Evolutionary conservation across 2,797 vertebrate species (phyloP).

Genomic region (Enteromius viviparus): DNA sequence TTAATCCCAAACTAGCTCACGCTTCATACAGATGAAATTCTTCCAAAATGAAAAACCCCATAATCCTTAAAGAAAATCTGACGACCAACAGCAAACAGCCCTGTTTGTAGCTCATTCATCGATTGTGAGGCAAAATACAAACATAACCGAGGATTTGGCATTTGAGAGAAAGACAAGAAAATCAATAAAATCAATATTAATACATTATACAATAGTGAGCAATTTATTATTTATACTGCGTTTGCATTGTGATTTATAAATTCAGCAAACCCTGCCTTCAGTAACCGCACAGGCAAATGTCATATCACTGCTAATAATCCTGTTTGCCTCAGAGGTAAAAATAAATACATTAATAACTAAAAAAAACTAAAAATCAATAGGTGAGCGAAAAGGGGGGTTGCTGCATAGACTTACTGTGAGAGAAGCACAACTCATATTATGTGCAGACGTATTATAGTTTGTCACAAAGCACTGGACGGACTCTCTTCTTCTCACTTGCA

Average conservation of each 20-base stretch:
- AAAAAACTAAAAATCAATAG: slow-evolving; percentile 47
- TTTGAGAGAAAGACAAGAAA: slow-evolving; percentile 54
- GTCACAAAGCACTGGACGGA: slow-evolving; percentile 26
- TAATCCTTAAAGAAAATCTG: not conserved
- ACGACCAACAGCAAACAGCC: slow-evolving; percentile 22
- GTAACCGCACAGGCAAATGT: slow-evolving; percentile 9
- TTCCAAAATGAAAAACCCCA: not conserved
- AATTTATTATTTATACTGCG: slow-evolving; percentile 45
- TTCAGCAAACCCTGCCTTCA: slow-evolving; percentile 5
- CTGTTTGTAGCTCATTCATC: slow-evolving; percentile 63
- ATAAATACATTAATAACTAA: slow-evolving; percentile 26
- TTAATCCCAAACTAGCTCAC: not conserved
- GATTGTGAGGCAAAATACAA: slow-evolving; percentile 59
- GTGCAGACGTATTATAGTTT: slow-evolving; percentile 52
- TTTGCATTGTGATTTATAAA: slow-evolving; percentile 28
- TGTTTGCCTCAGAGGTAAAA: slow-evolving; percentile 31
- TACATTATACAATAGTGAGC: slow-evolving; percentile 36
- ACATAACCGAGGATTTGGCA: slow-evolving; percentile 50
- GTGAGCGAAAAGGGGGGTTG: slow-evolving; percentile 35
- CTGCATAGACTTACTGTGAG: slow-evolving; percentile 40
- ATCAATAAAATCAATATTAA: slow-evolving; percentile 54
- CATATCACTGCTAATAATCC: slow-evolving; percentile 40
- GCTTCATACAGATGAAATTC: not conserved
- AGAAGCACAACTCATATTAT: slow-evolving; percentile 51
- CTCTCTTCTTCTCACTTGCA: slow-evolving; percentile 31